Conservation (phyloP, 2,888 invertebrate species). For the Tanypteryx hageni region DNA sequence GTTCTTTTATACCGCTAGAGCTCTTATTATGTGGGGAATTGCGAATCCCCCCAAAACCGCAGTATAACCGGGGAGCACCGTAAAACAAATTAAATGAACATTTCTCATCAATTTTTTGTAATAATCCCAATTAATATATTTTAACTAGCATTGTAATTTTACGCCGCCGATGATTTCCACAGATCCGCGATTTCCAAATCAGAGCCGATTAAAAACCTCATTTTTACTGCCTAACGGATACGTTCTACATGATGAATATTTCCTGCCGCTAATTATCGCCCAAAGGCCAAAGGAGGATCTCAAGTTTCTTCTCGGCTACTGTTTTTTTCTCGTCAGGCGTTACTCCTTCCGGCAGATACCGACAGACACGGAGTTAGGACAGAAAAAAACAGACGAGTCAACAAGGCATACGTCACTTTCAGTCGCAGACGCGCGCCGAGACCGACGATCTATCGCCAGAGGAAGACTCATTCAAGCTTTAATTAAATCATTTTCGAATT, state of each 20-base stretch:
- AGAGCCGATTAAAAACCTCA: not conserved
- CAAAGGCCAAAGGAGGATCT: not conserved
- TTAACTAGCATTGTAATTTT: not conserved
- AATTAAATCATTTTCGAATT: slow-evolving; percentile 22
- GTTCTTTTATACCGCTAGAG: no score
- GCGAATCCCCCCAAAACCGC: no score
- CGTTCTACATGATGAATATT: not conserved
- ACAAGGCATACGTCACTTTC: slow-evolving; percentile 12
- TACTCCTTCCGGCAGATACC: not conserved
- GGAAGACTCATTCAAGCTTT: slow-evolving; percentile 15
- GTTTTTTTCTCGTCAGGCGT: not conserved
- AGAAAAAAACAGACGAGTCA: slow-evolving; percentile 4
- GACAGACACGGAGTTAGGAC: not conserved
- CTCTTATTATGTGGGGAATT: no score
- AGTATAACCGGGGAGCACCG: no score
- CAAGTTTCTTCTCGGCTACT: not conserved
- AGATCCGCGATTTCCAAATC: no score
- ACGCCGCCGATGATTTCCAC: not conserved
- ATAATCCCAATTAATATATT: no score
- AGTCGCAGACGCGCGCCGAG: not conserved
- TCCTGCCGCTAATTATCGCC: slow-evolving; percentile 10
- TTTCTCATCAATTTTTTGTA: no score
- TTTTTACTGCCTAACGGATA: not conserved
- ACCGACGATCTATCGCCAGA: not conserved
- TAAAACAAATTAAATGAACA: no score